Conservation (phyloP, 2,113 vertebrate species). For the Aptenodytes forsteri region DNA sequence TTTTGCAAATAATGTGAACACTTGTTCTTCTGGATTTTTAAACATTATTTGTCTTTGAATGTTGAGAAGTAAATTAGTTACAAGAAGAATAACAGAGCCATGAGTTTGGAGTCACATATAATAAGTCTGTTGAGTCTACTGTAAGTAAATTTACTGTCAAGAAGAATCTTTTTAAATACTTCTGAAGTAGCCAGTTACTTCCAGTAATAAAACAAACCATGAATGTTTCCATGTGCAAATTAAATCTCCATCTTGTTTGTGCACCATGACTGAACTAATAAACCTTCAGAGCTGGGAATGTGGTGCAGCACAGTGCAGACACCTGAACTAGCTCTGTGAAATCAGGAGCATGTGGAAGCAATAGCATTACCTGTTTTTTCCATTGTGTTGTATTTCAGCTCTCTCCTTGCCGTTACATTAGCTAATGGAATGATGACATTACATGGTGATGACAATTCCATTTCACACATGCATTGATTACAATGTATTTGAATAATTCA, state of each 20-base stretch:
- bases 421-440: neutral
- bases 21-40: neutral
- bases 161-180: neutral
- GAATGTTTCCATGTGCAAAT: neutral
- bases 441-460: neutral
- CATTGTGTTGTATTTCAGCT: neutral
- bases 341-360: neutral
- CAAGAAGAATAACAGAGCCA: neutral
- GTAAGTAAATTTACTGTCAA: neutral
- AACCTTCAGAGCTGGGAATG: neutral
- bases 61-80: conserved; percentile 1
- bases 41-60: neutral
- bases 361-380: neutral
- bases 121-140: neutral
- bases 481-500: neutral
- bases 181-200: neutral
- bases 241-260: neutral
- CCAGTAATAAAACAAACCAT: neutral
- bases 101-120: neutral
- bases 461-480: neutral
- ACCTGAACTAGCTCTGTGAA: neutral
- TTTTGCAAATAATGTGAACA: neutral
- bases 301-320: neutral
- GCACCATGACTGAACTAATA: neutral
- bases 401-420: neutral